Evolutionary conservation across 2,797 vertebrate species (phyloP), one percentile per base, ranked within the genome.

Genomic region (Crenichthys baileyi): DNA sequence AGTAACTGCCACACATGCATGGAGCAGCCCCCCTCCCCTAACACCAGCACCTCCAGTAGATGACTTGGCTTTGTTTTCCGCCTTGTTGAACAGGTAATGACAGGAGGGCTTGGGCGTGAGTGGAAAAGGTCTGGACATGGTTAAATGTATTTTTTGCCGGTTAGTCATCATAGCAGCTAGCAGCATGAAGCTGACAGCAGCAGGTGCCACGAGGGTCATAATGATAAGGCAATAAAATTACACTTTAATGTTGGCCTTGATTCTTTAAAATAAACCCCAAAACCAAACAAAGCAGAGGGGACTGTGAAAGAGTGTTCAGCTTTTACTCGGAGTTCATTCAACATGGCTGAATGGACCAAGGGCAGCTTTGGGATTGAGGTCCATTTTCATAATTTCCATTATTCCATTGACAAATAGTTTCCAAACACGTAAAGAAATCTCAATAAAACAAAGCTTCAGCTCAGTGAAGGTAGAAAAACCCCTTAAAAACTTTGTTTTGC

Each of bases 1-100:
- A 53, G 18, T 44, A 11, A 76, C 68, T 83, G 84, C 86, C 90
- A 89, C 89, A 90, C 89, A 85, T 22, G 70, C 83, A 86, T 11
- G 18, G 13, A 81, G 77, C 84, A 82, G 15, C 8, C 56, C 70
- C 24, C 0, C 3, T 8, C 56, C 73, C 24, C 1, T 18, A 29
- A 48, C 20, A 73, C 31, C 58, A 46, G 24, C 44, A 51, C 20
- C 50, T 74, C 31, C 39, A 76, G 15, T 22, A 68, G 77, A 77
- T 79, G 84, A 83, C 76, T 50, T 53, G 67, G 82, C 84, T 83
- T 86, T 83, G 76, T 82, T 75, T 79, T 16, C 55, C 74, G 22
- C 50, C 41, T 80, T 83, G 13, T 86, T 78, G 11, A 77, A 29
- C 76, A 83, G 81, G 79, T 91, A 73, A 82, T 7, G 15, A 29